Base-by-base conservation (phyloP, 2,888 invertebrate species). In the Dichetophora obliterata region DNA sequence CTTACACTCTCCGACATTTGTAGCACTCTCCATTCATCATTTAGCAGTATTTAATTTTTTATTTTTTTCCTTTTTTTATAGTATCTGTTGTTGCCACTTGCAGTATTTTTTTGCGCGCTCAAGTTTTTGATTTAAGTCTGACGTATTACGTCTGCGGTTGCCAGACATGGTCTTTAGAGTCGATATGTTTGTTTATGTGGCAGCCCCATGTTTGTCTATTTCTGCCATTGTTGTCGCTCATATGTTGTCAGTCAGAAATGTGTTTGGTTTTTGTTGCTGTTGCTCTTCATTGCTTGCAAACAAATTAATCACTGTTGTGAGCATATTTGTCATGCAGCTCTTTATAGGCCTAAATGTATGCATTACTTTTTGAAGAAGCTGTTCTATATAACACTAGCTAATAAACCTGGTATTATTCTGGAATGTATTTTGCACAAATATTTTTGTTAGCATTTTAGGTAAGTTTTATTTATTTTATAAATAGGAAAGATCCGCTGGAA, bases 41-140 rank as follows among this genome's bases (percentile, higher is more conserved):
- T 59, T 59, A 14, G 59, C 27, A 0, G 27, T 27, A 4, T 11
- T 16, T 22, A 4, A 27, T 14, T 50, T 57, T 57, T 57, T 22
- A 4, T 59, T 14, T 50, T 57, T 57, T 57, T 22, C 11, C 34
- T 69, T 54, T 24, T 69, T 37, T 78, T 76, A 69, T 22, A 69
- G 43, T 71, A 77, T 74, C 75, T 70, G 61, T 50, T 75, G 68
- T 75, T 19, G 69, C n/a, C 65, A n/a, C n/a, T 34, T 48, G 16
- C 22, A 22, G 19, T 11, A n/a, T 24, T 68, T 50, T 48, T 37
- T 77, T 43, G 43, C 43, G 43, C 43, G 43, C 43, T 43, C 11
- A 43, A 43, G 11, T 43, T 83, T 80, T 74, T 82, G 82, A 83
- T 85, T 81, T 81, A 75, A 82, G 79, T 80, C 83, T 84, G 83